These are phyloP conservation scores for Aethes cnicana DNA, from an alignment of 2,888 invertebrate species.

Conservation along the genomic window DNA sequence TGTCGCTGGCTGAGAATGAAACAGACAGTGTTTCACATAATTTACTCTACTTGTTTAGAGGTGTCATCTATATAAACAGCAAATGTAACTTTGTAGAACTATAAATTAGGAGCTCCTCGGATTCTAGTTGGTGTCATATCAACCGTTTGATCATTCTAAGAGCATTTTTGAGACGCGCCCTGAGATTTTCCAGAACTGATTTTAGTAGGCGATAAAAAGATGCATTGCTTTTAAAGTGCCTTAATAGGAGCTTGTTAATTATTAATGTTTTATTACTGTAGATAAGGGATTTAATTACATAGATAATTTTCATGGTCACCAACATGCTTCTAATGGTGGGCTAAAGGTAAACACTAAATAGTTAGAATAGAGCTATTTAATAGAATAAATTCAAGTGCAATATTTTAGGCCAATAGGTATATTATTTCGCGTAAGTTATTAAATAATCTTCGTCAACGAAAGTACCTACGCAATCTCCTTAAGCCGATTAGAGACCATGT, in stretches of 20 bases:
- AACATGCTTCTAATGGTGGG: no score
- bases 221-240: constrained; percentile 33
- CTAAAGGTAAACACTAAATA: no score
- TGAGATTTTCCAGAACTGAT: constrained; percentile 47
- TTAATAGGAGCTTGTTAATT: constrained; percentile 37
- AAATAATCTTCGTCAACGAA: no score
- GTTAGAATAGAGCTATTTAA: no score
- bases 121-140: constrained; percentile 47
- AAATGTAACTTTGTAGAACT: constrained; percentile 11
- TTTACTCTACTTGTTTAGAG: not conserved
- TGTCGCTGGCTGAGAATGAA: not conserved
- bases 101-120: constrained; percentile 19
- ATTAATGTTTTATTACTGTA: constrained; percentile 34
- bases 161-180: constrained; percentile 37
- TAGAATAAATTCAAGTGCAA: not conserved
- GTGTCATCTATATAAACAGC: not conserved
- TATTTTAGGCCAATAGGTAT: not conserved
- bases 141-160: constrained; percentile 55
- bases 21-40: not conserved
- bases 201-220: constrained; percentile 48
- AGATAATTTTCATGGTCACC: no score
- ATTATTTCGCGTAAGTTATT: no score
- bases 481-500: no score
- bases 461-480: no score
- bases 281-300: constrained; percentile 29